Conservation (phyloP, 2,888 invertebrate species). For the Pseudococcus viburni region DNA sequence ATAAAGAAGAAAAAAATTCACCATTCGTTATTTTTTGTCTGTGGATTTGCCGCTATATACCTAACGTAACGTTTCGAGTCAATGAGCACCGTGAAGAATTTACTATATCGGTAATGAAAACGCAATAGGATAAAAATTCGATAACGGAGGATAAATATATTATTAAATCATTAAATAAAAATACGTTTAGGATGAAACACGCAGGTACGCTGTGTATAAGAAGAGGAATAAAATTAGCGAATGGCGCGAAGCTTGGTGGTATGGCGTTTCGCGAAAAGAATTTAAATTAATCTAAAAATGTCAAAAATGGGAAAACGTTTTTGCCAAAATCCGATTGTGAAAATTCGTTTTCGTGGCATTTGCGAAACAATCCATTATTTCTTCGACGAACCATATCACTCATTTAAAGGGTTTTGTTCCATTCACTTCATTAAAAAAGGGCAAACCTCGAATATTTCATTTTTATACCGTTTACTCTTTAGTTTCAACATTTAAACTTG, state of each 20-base stretch:
- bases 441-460: conserved; percentile 37
- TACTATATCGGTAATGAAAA: conserved; percentile 25
- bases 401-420: conserved; percentile 49
- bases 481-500: conserved; percentile 5
- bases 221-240: conserved; percentile 38
- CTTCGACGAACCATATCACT: conserved; percentile 53
- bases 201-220: neutral
- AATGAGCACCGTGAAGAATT: conserved; percentile 41
- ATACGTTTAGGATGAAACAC: neutral
- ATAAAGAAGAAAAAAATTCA: conserved; percentile 9
- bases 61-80: conserved; percentile 14
- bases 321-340: conserved; percentile 40
- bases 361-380: conserved; percentile 45
- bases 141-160: conserved; percentile 12
- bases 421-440: conserved; percentile 44
- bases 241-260: neutral
- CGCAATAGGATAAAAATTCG: neutral
- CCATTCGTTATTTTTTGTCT: conserved; percentile 15
- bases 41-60: neutral
- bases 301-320: conserved; percentile 43
- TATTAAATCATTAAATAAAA: conserved; percentile 35
- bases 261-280: conserved; percentile 18
- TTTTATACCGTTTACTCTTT: conserved; percentile 37
- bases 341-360: conserved; percentile 42
- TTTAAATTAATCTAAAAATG: conserved; percentile 48